These are phyloP conservation scores for Podilymbus podiceps DNA, from an alignment of 2,113 vertebrate genomes.

Conservation along the genomic window DNA sequence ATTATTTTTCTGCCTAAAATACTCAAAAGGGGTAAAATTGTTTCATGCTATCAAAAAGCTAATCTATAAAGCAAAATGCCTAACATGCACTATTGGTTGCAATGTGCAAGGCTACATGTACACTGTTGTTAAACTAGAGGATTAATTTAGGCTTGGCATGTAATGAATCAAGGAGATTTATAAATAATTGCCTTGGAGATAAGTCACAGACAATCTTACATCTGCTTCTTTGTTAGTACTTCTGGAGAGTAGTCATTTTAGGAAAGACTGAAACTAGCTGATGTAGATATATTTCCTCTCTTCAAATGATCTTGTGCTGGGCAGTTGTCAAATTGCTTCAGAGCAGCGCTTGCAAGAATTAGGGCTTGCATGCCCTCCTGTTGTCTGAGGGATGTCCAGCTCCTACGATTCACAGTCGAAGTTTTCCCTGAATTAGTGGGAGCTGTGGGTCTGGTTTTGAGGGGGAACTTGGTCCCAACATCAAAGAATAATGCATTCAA, in stretches of 20 bases:
- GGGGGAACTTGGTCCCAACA: neutral
- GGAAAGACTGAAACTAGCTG: constrained; percentile 38
- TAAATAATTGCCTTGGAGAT: constrained; percentile 46
- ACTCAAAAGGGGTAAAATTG: neutral
- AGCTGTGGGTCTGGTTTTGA: neutral
- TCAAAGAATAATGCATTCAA: neutral
- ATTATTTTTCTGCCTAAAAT: neutral
- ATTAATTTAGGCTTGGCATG: constrained; percentile 35
- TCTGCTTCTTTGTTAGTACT: constrained; percentile 59
- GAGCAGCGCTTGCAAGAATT: neutral
- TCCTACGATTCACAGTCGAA: fast-evolving
- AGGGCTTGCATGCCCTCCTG: neutral
- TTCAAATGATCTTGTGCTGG: neutral
- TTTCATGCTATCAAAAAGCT: neutral
- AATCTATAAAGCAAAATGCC: constrained; percentile 12
- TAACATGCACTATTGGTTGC: neutral
- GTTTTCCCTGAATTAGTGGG: neutral
- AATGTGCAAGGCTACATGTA: neutral
- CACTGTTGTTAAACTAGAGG: neutral
- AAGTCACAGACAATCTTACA: constrained; percentile 56
- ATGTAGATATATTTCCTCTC: neutral
- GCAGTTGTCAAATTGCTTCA: neutral
- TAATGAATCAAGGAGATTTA: constrained; percentile 45
- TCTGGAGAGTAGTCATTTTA: constrained; percentile 44
- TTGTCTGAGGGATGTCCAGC: neutral